These are phyloP conservation scores for Drosophila gunungcola DNA, from an alignment of 1,140 invertebrate species.

Conservation along the genomic window DNA sequence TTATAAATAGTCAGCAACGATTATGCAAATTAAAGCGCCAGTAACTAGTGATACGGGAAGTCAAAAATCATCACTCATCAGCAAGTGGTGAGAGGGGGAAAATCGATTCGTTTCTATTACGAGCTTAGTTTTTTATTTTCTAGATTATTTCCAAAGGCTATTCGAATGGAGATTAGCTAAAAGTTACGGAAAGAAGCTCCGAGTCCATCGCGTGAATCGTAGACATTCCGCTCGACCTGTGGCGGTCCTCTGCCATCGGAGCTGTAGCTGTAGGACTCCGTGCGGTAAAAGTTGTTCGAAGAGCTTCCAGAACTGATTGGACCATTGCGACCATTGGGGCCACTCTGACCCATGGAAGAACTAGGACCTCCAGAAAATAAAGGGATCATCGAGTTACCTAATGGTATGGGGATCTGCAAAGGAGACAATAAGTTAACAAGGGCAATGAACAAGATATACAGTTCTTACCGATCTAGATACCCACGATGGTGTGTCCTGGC, in stretches of 20 bases:
- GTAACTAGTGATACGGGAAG: conserved; percentile 19
- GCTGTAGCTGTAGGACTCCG: conserved; percentile 55
- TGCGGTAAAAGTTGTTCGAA: conserved; percentile 47
- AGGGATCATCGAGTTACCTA: not conserved
- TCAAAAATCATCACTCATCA: conserved; percentile 5
- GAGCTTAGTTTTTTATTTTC: not conserved
- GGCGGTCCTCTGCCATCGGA: conserved; percentile 61
- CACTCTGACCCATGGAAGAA: not conserved
- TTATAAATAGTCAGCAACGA: too few relatives aligned
- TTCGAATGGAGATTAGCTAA: conserved; percentile 1
- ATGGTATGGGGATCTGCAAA: not conserved
- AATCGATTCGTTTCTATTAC: not conserved
- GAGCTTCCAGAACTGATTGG: conserved; percentile 1
- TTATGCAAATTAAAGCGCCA: not conserved
- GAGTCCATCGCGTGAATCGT: conserved; percentile 56
- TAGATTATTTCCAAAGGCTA: not conserved
- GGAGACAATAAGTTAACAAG: too few relatives aligned
- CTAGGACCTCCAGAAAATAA: not conserved
- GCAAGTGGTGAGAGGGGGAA: not conserved
- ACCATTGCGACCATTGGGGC: not conserved
- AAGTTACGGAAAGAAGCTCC: conserved; percentile 30
- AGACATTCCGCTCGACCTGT: conserved; percentile 41
- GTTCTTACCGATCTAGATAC: conserved; percentile 1
- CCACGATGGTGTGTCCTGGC: not conserved
- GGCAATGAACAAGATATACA: not conserved